Evolutionary conservation across 1,140 invertebrate species (phyloP), one percentile per base, ranked within the genome.

Genomic region (Tetramorium parvispinum): DNA sequence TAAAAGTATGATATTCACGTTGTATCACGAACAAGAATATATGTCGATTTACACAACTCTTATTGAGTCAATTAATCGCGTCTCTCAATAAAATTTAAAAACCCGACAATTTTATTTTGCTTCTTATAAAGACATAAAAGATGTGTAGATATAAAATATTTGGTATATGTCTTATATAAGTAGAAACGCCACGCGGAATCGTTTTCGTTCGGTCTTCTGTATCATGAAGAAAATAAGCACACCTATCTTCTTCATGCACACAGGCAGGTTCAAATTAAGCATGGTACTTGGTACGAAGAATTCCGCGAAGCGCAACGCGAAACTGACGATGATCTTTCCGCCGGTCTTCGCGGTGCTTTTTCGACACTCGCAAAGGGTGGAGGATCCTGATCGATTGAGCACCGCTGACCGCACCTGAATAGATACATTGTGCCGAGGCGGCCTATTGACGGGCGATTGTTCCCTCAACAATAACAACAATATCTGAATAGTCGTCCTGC

Each of bases 381-480:
- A 81, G 70, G 73, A 85, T 79, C 53, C 57, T 88, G 92, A 94
- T 93, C 93, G 92, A 93, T 93, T 95, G 94, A 95, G 94, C 94
- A 95, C 93, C 94, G 89, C 94, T 95, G 94, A 91, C 91, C 92
- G 92, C 94, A 95, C 93, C 94, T 94, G 93, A 95, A 95, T 95
- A 94, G 94, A 94, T 94, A 95, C 94, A 95, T 95, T 95, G 94
- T 95, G 92, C 92, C 88, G 91, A 91, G 93, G 93, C 94, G 92
- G 93, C 93, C 94, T 95, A 95, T 95, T 95, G 94, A 95, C 92
- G 94, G 93, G 89, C 94, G 94, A 95, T 95, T 95, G 94, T 95
- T 95, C 94, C 90, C 93, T 93, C 91, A 95, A 95, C 94, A 95
- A 95, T 95, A 95, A 95, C 94, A 95, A 95, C 94, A 95, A 94